Evolutionary conservation across 30 jellyfish, hydroid and myxozoan genomes (phyloP), one percentile per base, ranked within the genome.

Genomic region (Hydractinia echinata): DNA sequence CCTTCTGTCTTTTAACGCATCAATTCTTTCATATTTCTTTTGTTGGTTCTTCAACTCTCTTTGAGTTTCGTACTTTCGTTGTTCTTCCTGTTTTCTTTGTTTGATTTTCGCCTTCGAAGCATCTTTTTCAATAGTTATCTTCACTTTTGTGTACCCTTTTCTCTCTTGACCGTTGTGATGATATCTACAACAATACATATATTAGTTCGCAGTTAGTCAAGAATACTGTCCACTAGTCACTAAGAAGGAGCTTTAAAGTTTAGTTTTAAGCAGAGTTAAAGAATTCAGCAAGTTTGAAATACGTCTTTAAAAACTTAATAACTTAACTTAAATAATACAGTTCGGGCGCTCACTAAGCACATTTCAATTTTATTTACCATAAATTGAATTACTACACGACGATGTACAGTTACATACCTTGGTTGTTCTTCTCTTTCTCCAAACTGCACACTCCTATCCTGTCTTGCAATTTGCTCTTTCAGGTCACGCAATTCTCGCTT

Each of bases 51-150:
- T 64, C 18, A n/a, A 9, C n/a, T 64, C 74, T 64, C 74, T 64
- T 64, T 64, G 51, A n/a, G 3, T 64, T 13, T 64, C 74, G 39
- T 64, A 64, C 4, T 64, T 7, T 64, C 74, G 19, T 64, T 64
- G 67, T 4, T 80, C 81, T 5, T 80, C 54, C 13, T 15, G 85
- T 13, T 61, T 61, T 54, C 30, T 62, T 20, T 80, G 81, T 66
- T 80, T 80, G 67, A 51, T n/a, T 5, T 62, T 52, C 85, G 50
- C 0, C 44, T 51, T 66, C 1, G 66, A 48, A 51, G 53, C 51
- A 49, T 80, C 81, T 49, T 68, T 60, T 30, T 80, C 81, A 51
- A 80, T 80, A 15, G 79, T 61, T 58, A 80, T 80, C 61, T 80
- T 80, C 73, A 80, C 61, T 62, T 68, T 80, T 4, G 82, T 80